Base-by-base conservation (phyloP, 2,888 invertebrate species). In the Pristionchus fissidentatus region DNA sequence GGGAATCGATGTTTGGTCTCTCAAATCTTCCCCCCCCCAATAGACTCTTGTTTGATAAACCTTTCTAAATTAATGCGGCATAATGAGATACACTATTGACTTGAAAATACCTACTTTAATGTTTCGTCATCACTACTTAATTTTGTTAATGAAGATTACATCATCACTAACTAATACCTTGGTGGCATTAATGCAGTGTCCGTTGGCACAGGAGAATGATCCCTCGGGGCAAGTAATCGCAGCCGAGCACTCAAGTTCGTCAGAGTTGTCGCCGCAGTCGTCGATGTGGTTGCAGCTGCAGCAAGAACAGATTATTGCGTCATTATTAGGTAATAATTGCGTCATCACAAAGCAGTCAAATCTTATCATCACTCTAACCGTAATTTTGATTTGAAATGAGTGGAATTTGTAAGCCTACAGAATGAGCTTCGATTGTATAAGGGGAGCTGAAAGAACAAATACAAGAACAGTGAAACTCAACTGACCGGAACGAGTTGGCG, bases 231-330 rank as follows among this genome's bases (percentile, higher is more conserved):
- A 98, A 0, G 86, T 78, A 19, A 87, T 88, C 0, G 87, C 85
- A 0, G 86, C 78, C n/a, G 89, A 84, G 92, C 97, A 97, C 0
- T 95, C 94, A 0, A 97, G 96, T 92, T 98, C 98, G 91, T 98
- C 98, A 13, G 96, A 96, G n/a, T 97, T 97, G 92, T 98, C 97
- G 0, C 97, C 96, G 92, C 98, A 98, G 93, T 98, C 97, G 92
- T 97, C 97, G 92, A 98, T 97, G 92, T 96, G 96, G 86, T 93
- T 92, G 87, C 93, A 93, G 46, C 90, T 87, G 96, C 96, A 81
- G 22, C 19, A 41, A 1, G n/a, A 73, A 46, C n/a, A n/a, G n/a
- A n/a, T n/a, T n/a, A n/a, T n/a, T n/a, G n/a, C n/a, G n/a, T n/a
- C n/a, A n/a, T n/a, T n/a, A n/a, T n/a, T n/a, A n/a, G n/a, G n/a